Evolutionary conservation across 2,888 invertebrate genomes (phyloP), one percentile per base, ranked within the genome.

Genomic region (Ceramica pisi): DNA sequence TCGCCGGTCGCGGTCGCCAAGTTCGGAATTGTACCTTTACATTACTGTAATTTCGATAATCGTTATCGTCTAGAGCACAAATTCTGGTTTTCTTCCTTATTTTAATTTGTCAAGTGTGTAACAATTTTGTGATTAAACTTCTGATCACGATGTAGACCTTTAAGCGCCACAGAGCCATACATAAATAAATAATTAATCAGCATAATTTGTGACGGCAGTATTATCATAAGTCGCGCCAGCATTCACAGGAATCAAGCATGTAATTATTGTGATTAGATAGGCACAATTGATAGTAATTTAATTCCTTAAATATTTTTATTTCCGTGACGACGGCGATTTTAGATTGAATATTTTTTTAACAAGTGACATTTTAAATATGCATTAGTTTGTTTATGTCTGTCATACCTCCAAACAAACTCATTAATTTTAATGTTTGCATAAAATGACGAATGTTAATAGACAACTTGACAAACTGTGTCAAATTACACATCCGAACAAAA

Each of bases 401-500:
- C 44, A 59, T 35, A 70, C 53, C 26, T 51, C 53, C 14, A 35
- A 67, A 60, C 41, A n/a, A n/a, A n/a, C 6, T 62, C 53, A 73
- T 65, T 60, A 55, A 60, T 63, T 68, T 6, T 51, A 48, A 55
- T 53, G 57, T 71, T 61, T 41, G 44, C 59, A 64, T 53, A 65
- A 63, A 68, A 71, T 55, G 8, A 64, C 23, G 60, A 26, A 68
- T 56, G 44, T 38, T 55, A 66, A 69, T 72, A 53, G 44, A 41
- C n/a, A 63, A 62, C 56, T 65, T 62, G 26, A 48, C 41, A 63
- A 65, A 82, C 64, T 63, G 64, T 67, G 74, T 69, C 64, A 77
- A 67, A 80, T 53, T 67, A 84, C 75, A 82, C 85, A 67, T 79
- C 79, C 86, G 83, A 78, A 65, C 64, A 70, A 68, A 63, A 64